A percentile compares a stretch with the other conserved stretches of the same genome.
Conservation (phyloP, 2,113 vertebrate genomes). For the Brachypodius melanocephalos region DNA sequence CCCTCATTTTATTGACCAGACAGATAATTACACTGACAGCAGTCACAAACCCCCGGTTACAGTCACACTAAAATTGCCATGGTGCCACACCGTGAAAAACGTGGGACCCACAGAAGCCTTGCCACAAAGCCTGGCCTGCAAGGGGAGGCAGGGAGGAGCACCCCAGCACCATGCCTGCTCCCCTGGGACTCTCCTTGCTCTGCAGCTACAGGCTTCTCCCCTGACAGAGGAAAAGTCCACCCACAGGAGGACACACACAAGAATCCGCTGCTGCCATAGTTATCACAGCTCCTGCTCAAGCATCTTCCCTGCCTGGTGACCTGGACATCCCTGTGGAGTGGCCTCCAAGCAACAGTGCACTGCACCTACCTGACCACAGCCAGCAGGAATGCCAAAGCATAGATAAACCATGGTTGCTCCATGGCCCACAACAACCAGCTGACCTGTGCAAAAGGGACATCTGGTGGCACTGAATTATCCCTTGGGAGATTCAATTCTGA, state of each 20-base stretch:
- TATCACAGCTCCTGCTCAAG: background rate
- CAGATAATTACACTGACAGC: constrained; percentile 18
- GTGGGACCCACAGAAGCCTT: background rate
- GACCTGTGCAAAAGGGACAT: background rate
- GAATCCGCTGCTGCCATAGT: background rate
- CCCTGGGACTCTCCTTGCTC: background rate
- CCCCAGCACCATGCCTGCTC: background rate
- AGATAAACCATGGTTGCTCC: fast-evolving
- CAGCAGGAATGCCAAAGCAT: background rate
- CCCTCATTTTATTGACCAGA: constrained; percentile 47
- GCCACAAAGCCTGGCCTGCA: background rate
- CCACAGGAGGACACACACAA: background rate
- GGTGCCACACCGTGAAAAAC: background rate
- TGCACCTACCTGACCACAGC: background rate
- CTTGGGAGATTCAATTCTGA: background rate
- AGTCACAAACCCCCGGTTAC: background rate
- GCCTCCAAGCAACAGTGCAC: fast-evolving
- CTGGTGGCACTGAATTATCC: background rate
- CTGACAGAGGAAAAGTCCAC: background rate
- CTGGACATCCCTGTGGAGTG: background rate
- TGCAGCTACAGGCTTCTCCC: background rate
- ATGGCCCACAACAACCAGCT: background rate
- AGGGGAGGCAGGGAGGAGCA: background rate
- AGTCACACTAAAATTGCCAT: background rate
- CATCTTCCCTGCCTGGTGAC: background rate